phyloP scores from a whole-genome alignment of 2,113 vertebrate genomes.

The Poicephalus gulielmi region DNA sequence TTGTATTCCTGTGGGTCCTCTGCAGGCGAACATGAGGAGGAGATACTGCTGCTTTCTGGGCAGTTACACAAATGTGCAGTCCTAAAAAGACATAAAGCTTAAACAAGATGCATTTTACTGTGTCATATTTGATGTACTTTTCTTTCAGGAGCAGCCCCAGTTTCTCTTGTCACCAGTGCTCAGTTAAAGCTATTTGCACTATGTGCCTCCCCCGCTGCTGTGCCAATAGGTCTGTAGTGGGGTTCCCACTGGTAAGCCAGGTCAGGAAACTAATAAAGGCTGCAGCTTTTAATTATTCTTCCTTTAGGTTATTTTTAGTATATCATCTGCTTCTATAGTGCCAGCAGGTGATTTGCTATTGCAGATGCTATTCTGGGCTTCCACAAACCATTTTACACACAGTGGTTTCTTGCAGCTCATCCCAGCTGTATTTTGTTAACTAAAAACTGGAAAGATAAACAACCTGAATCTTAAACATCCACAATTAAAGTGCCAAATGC shows the following conservation, averaged over 20 bases:
- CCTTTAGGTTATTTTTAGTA: background rate
- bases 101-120: background rate
- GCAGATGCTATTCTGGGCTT: background rate
- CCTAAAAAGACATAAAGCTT: background rate
- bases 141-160: background rate
- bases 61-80: background rate
- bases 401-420: background rate
- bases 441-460: background rate
- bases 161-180: background rate
- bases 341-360: background rate
- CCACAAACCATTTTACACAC: background rate
- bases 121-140: background rate
- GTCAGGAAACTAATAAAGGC: background rate
- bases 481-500: background rate
- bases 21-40: background rate
- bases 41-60: background rate
- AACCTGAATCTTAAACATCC: background rate
- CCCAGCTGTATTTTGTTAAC: background rate
- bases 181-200: background rate
- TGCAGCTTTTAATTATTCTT: background rate
- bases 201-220: background rate
- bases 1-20: background rate
- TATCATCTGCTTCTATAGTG: background rate
- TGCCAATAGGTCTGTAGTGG: background rate
- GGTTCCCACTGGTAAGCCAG: background rate